Base-by-base conservation (phyloP, 2,888 invertebrate species). In the Spodoptera picta region DNA sequence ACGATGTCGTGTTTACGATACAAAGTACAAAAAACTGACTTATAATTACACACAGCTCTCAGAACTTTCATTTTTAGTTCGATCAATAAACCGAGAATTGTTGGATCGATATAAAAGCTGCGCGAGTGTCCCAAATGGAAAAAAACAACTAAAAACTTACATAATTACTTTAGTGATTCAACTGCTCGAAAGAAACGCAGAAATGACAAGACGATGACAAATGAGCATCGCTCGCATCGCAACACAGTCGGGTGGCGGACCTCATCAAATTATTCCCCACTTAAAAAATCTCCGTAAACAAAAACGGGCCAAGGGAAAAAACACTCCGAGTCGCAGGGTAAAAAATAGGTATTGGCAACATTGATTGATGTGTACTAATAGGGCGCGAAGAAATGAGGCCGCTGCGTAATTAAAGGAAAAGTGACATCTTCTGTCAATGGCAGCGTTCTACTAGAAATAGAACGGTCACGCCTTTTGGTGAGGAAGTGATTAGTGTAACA, bases 131-230 rank as follows among this genome's bases (percentile, higher is more conserved):
- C 70, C 51, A 61, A 77, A 87, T 83, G 79, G 75, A 92, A 92
- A 92, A 92, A 91, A 89, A 75, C 80, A 83, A 87, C 89, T 87
- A 93, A 93, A 92, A 93, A 92, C 86, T 89, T 88, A 87, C 87
- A 89, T 94, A 94, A 94, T 94, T 94, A 94, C 94, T 93, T 89
- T 87, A 91, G 88, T 90, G 88, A 92, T 93, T 90, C 92, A 86
- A 93, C 91, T 92, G 92, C 82, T 90, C 88, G 87, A 92, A 94
- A 93, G 94, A 94, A 94, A 93, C 88, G 91, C 91, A 93, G 93
- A 93, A 94, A 94, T 93, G 94, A 94, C 94, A 94, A 94, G 94
- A 94, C 94, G 94, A 94, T 94, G 94, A 94, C 94, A 94, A 94
- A 94, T 94, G 94, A 94, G 93, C 92, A 84, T 82, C 89, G 90